phyloP scores from a whole-genome alignment of 1,140 invertebrate species.

The Pogonomyrmex californicus region DNA sequence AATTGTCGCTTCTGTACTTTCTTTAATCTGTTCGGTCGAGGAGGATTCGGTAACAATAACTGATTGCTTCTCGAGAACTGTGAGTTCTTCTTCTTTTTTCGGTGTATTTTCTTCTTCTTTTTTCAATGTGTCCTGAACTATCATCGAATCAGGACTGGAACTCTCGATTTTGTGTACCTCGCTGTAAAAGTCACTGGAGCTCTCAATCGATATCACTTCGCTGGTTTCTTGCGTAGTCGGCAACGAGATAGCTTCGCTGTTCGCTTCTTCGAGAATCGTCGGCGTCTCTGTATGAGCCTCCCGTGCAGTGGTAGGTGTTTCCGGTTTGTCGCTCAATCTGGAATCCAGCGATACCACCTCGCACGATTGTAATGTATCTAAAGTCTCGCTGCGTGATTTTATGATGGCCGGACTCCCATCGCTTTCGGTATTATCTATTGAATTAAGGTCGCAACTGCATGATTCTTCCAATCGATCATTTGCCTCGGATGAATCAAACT shows the following conservation, averaged over 20 bases:
- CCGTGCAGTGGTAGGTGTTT: constrained; percentile 76
- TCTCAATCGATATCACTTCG: constrained; percentile 82
- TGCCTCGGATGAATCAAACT: constrained; percentile 82
- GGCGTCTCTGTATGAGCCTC: constrained; percentile 81
- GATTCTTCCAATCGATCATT: constrained; percentile 84
- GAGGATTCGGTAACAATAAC: constrained; percentile 18
- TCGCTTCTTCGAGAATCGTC: constrained; percentile 80
- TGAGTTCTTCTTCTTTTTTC: constrained; percentile 74
- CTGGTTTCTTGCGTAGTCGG: constrained; percentile 82
- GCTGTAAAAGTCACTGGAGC: constrained; percentile 86
- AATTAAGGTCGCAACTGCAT: constrained; percentile 88
- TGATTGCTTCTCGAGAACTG: constrained; percentile 22
- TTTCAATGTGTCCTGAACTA: constrained; percentile 72
- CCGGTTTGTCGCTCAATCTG: constrained; percentile 85
- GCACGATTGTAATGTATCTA: constrained; percentile 84
- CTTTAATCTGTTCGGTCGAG: constrained; percentile 24
- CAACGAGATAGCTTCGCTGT: constrained; percentile 77
- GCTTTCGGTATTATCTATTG: constrained; percentile 86
- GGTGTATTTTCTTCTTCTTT: constrained; percentile 74
- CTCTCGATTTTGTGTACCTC: constrained; percentile 83
- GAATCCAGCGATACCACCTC: constrained; percentile 87
- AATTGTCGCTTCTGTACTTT: constrained; percentile 41
- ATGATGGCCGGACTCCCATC: constrained; percentile 87
- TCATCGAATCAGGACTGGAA: constrained; percentile 78
- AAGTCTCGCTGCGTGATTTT: constrained; percentile 83